Base-by-base conservation (phyloP, 2,113 vertebrate species). In the Lamprologus speciosus region DNA sequence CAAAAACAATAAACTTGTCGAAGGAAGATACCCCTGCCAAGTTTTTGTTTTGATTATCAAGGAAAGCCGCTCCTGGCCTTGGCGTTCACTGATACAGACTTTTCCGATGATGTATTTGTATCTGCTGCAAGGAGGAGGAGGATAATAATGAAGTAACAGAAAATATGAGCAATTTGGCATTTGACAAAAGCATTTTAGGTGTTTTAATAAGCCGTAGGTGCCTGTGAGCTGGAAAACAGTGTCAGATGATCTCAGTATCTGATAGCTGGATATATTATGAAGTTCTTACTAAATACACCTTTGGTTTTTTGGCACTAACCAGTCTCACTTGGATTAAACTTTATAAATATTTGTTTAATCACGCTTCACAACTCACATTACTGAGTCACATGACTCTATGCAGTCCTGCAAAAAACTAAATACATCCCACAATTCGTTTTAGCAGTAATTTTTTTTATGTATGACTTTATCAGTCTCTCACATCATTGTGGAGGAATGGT, bases 121-220 rank as follows among this genome's bases (percentile, higher is more conserved):
- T 93, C 85, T 90, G 83, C 85, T 73, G 55, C 65, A 8, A 45
- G 73, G 84, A 89, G 35, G 60, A 85, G 28, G 37, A 89, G 42
- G 79, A 83, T 85, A 86, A 90, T 87, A 90, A 91, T 95, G 88
- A 91, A 85, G 89, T 91, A 85, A 92, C 86, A 91, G 90, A 92
- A 94, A 73, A 57, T 92, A 8, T 89, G 79, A 90, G 83, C 81
- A 90, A 90, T 83, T 81, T 92, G 92, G 87, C 85, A 82, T 78
- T 53, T 45, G 50, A 86, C 19, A 10, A 84, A 50, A 87, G 80
- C 80, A 79, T 31, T 85, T 58, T 85, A 90, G 84, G 87, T 88
- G 81, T 87, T 91, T 92, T 75, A 89, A 87, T 87, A 54, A 90
- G 57, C 21, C 11, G 14, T 37, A 53, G 75, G 28, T 51, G 87